Evolutionary conservation across 2,888 invertebrate genomes (phyloP), one percentile per base, ranked within the genome.

Genomic region (Mycogona germanica): DNA sequence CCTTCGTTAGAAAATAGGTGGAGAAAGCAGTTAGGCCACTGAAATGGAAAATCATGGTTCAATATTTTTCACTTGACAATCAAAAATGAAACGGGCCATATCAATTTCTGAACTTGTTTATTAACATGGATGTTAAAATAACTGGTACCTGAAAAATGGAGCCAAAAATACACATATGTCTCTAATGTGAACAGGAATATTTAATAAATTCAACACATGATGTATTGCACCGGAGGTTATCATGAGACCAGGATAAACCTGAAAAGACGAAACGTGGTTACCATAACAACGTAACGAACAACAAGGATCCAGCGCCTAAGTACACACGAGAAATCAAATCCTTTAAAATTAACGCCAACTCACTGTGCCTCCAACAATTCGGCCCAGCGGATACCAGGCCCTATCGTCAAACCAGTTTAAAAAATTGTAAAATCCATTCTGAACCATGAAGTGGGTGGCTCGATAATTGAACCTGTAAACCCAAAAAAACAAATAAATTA

Each of bases 371-470:
- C 98, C 98, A 38, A 98, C 98, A 64, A 99, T 99, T 61, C 98
- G 80, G 0, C 98, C 95, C 52, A 98, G 74, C 0, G 98, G 98
- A 70, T 98, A 99, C 98, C 98, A 99, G 50, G 98, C 98, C 64
- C 97, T 76, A 68, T 99, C 98, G 71, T 98, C 98, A 70, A 99
- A 99, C 98, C 98, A 99, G 72, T 99, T 99, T 59, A 98, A 75
- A 71, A 99, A 98, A 70, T 97, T 91, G 73, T 99, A 99, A 73
- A 92, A 99, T 30, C 96, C 97, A 84, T 97, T 87, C 70, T 96
- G 81, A 26, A 97, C 97, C 97, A 98, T 98, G 69, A 96, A 92
- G 19, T 95, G 95, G 6, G 98, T 98, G 1, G 97, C 86, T 66
- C 98, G 81, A 71, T 99, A 98, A 75, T 99, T 99, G 71, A 99